Evolutionary conservation across 2,888 invertebrate species (phyloP), one percentile per base, ranked within the genome.

Genomic region (Volucella inflata): DNA sequence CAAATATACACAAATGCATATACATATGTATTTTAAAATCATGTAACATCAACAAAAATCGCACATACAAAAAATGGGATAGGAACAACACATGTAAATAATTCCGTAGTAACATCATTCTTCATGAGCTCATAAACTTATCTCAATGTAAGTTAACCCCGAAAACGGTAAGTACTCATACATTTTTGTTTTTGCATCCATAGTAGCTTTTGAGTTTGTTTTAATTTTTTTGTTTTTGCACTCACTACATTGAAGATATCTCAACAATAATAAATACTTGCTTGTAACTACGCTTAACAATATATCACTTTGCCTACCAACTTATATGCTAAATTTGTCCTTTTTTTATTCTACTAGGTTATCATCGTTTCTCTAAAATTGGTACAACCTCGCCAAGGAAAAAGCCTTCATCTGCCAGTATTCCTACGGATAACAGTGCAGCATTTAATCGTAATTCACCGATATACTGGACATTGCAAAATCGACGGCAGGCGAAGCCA

Each of bases 291-390:
- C 50, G n/a, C 75, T 46, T 71, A 77, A 85, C 67, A 30, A 16
- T 53, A 40, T 17, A 57, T 21, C 48, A 53, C 8, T n/a, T 12
- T 12, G 2, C 44, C 14, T 44, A 8, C 17, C 8, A 1, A 40
- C 11, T 11, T 9, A 38, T 16, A 14, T 71, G 50, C 57, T 55
- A 75, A 44, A 55, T 59, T 36, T 4, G 11, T 53, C 36, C 57
- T 2, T 11, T 87, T 10, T 83, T 68, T 42, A 30, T 84, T 87
- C 87, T 83, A 93, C 87, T 93, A 94, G 94, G 94, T 93, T 94
- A 94, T 94, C 94, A 94, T 94, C 94, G 93, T 94, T 94, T 94
- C 93, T 93, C 93, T 91, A 91, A 90, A 87, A 88, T 68, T n/a
- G 80, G 57, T 64, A 64, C 50, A 38, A 36, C 50, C 6, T 71